Evolutionary conservation across 2,888 invertebrate species (phyloP), one percentile per base, ranked within the genome.

Genomic region (Agrotis puta): DNA sequence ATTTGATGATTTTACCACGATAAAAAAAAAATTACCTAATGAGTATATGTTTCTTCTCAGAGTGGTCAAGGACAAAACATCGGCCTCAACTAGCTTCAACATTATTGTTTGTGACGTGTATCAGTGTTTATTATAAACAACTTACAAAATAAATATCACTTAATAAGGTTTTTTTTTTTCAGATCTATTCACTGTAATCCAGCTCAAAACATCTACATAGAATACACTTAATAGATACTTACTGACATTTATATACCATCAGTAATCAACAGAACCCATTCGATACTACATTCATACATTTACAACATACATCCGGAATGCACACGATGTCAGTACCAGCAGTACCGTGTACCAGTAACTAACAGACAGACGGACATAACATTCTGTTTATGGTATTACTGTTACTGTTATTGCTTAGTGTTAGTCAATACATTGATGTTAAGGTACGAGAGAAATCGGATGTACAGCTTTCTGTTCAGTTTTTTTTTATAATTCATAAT

Each of bases 361-460:
- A 20, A 13, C 65, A 20, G 63, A 67, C 64, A 53, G 61, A 65
- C 57, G 61, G 75, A 74, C 75, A 67, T 81, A 73, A 45, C 71
- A 54, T 56, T 53, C 78, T 67, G 39, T 65, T 61, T 83, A 81
- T 20, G 84, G 71, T 43, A 39, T 79, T 48, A 74, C 70, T 72
- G 78, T 74, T 69, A 78, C 74, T 74, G 71, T 74, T 70, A 80
- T 70, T 71, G 14, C 24, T 53, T 51, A 43, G 24, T 59, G 58
- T 67, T 47, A 45, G 24, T 18, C 53, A 64, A 67, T 68, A 63
- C 56, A n/a, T 45, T 22, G 43, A n/a, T 20, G 27, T 61, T 24
- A 16, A 45, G 61, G 27, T 71, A 58, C 14, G 22, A 16, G 62
- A 66, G 65, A 70, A 70, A 64, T 68, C 18, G 22, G 0, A 50